Evolutionary conservation across 2,113 vertebrate genomes (phyloP), one percentile per base, ranked within the genome.

Genomic region (Tupaia tana): DNA sequence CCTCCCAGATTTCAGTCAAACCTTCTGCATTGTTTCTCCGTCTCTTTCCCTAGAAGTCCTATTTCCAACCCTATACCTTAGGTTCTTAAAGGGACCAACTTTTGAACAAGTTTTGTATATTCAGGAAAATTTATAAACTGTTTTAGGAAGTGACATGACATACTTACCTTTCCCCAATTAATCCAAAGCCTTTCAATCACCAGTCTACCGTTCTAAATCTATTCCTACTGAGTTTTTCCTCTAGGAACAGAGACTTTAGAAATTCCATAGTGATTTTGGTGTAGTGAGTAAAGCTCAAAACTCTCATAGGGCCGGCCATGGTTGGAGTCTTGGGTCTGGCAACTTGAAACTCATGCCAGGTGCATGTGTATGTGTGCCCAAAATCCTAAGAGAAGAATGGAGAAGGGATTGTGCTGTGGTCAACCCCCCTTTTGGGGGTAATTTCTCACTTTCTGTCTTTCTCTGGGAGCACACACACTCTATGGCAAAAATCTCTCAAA

Each of bases 181-280:
- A 59, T 3, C 52, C 77, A 67, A 75, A 7, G 4, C 5, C 27
- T 10, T 12, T 88, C 52, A 82, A 78, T 89, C 58, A 56, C 13
- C 20, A 71, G 1, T 90, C 13, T 54, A 13, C 10, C 59, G 69
- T 94, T 25, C 16, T 67, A 20, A 75, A 81, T 54, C 81, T 88
- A 85, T 34, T 70, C 18, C 61, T 9, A 22, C 22, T 87, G 78
- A 29, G 19, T 7, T 25, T 86, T 67, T 43, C n/a, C 75, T 85
- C 43, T 90, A 59, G 59, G 87, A 90, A 25, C 16, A 78, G 61
- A 64, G 27, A 87, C 87, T 58, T 90, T 59, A 56, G 84, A 92
- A 67, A 71, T 58, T 80, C 59, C 66, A 66, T 22, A 59, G 29
- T 71, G 15, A 43, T 43, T 43, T 43, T 43, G 43, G 43, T 43